Percentiles rank a stretch among this genome's conserved stretches.
Evolutionary conservation across 2,797 vertebrate genomes (phyloP).

Genomic region (Ctenosaura bakeri): DNA sequence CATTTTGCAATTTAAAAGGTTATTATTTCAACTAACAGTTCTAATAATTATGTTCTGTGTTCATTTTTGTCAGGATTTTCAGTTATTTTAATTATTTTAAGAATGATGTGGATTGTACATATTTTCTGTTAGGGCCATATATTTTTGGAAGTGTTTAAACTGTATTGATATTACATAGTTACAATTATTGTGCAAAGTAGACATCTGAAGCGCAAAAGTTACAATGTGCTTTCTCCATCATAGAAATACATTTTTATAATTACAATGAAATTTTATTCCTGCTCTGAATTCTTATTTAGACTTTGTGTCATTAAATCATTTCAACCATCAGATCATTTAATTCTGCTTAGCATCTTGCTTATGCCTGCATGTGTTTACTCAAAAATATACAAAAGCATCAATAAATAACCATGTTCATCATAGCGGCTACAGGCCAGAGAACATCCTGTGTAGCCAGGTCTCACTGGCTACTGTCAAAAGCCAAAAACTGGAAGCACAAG

Average conservation of each 20-base stretch:
- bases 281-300: constrained; percentile 53
- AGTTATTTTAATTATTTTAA: not conserved
- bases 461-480: constrained; percentile 13
- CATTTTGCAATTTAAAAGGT: not conserved
- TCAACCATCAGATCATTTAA: constrained; percentile 37
- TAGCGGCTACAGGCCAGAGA: constrained; percentile 23
- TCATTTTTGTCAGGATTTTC: not conserved
- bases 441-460: constrained; percentile 3
- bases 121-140: not conserved
- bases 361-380: constrained; percentile 1
- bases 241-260: constrained; percentile 59
- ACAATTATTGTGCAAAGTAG: constrained; percentile 22
- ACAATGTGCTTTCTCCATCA: constrained; percentile 51
- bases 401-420: constrained; percentile 29
- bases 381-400: constrained; percentile 24
- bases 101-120: not conserved
- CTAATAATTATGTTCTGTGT: not conserved
- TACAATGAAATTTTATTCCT: constrained; percentile 10
- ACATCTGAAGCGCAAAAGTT: constrained; percentile 51
- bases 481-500: not conserved
- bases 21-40: not conserved
- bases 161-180: not conserved
- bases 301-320: constrained; percentile 59
- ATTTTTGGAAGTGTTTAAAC: not conserved
- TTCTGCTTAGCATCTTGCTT: constrained; percentile 37